Evolutionary conservation across 2,113 vertebrate species (phyloP).

Genomic region (Heliornis fulica): DNA sequence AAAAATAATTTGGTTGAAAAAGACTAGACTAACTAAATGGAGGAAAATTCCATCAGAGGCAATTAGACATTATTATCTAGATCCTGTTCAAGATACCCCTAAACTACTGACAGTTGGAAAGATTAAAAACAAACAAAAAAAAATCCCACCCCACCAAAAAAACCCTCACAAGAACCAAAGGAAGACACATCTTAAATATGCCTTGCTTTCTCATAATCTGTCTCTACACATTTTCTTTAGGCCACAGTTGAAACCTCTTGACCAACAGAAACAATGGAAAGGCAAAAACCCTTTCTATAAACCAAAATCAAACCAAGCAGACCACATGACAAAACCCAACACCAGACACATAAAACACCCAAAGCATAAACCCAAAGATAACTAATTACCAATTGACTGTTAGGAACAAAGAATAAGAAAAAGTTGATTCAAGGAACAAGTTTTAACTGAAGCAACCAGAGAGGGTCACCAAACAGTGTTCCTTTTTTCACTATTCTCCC

Average conservation of each 20-base stretch:
- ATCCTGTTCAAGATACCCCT: not conserved
- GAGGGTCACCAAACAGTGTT: not conserved
- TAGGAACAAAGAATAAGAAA: not conserved
- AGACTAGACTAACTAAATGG: not conserved
- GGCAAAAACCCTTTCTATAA: not conserved
- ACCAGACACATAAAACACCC: not conserved
- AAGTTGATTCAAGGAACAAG: not conserved
- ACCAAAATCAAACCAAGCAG: not conserved
- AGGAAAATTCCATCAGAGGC: not conserved
- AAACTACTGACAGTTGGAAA: not conserved
- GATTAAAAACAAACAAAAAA: not conserved
- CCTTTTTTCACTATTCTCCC: not conserved
- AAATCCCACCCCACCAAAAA: too few relatives aligned
- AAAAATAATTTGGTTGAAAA: not conserved
- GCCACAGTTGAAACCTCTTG: not conserved
- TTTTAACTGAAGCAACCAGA: not conserved
- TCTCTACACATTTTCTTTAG: not conserved
- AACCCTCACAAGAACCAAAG: too few relatives aligned
- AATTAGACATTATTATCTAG: not conserved
- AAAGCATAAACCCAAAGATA: not conserved
- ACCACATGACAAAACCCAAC: not conserved
- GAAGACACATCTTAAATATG: not conserved
- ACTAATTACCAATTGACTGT: not conserved
- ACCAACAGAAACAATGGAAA: not conserved
- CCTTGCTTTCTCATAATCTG: not conserved